A percentile compares a stretch with the other conserved stretches of the same genome.
Evolutionary conservation across 2,797 vertebrate species (phyloP).

Genomic region (Fistularia tabacaria): DNA sequence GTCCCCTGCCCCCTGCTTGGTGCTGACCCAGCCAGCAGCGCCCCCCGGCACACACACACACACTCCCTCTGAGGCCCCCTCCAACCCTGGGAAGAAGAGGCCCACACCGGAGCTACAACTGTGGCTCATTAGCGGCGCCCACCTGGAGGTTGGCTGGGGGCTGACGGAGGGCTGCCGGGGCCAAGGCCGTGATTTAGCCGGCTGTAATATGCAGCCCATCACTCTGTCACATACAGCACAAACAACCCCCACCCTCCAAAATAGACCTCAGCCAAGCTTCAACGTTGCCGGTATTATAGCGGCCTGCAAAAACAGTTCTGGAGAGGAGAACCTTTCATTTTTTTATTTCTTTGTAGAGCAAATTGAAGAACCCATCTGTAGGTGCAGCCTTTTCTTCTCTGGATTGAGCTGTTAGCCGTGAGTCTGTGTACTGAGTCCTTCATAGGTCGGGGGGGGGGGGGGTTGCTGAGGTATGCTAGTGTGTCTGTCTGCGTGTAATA

Average conservation of each 20-base stretch:
- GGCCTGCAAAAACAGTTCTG: neutral
- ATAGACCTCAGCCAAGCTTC: neutral
- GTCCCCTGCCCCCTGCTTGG: conserved; percentile 65
- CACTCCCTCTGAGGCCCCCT: conserved; percentile 44
- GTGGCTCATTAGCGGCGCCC: conserved; percentile 84
- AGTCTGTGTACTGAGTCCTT: no score
- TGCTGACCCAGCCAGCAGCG: conserved; percentile 70
- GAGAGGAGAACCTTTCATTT: neutral
- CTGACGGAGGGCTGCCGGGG: conserved; percentile 63
- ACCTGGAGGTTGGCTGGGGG: conserved; percentile 80
- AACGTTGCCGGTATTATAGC: no score
- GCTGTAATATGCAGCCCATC: conserved; percentile 69
- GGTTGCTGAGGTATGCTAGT: conserved; percentile 13
- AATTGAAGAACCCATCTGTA: no score
- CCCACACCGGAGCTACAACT: conserved; percentile 68
- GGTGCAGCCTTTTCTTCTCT: no score
- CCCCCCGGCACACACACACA: conserved; percentile 7
- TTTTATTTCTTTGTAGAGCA: no score
- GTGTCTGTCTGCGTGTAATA: conserved; percentile 15
- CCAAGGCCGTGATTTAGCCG: conserved; percentile 80
- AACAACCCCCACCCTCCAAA: neutral
- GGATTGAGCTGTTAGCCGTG: no score
- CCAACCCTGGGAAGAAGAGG: conserved; percentile 69
- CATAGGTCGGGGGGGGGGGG: conserved; percentile 3
- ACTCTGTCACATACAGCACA: neutral